A percentile compares a stretch with the other conserved stretches of the same genome.
These are phyloP conservation scores for Iselma pallidipennis DNA, from an alignment of 2,888 invertebrate genomes.

Conservation along the genomic window DNA sequence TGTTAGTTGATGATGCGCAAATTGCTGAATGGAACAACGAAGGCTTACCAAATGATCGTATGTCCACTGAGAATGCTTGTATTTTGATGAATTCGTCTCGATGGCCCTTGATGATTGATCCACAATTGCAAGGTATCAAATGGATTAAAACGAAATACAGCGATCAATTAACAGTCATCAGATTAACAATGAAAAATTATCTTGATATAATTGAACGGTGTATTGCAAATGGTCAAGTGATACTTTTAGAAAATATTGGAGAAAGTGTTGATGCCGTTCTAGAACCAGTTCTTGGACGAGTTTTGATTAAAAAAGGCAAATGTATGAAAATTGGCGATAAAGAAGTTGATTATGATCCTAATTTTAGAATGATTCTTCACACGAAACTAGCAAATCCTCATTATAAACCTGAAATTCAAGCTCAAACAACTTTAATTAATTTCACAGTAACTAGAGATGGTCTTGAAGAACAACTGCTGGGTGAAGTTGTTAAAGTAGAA, in stretches of 20 bases:
- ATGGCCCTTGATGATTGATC: constrained; percentile 96
- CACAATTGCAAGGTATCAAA: constrained; percentile 84
- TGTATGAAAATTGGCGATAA: constrained; percentile 85
- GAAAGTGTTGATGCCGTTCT: constrained; percentile 89
- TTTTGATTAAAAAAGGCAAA: constrained; percentile 86
- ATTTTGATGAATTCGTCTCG: constrained; percentile 87
- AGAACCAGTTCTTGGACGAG: constrained; percentile 85
- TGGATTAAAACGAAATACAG: constrained; percentile 94
- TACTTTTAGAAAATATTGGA: constrained; percentile 87
- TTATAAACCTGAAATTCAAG: constrained; percentile 96
- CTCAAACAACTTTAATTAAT: constrained; percentile 93
- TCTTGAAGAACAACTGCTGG: constrained; percentile 89
- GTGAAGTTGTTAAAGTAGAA: constrained; percentile 92
- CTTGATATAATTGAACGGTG: constrained; percentile 77
- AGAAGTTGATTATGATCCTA: constrained; percentile 85
- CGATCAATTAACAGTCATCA: constrained; percentile 70
- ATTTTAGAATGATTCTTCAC: constrained; percentile 83
- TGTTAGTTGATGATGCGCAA: constrained; percentile 90
- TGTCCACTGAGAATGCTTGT: constrained; percentile 94
- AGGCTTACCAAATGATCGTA: constrained; percentile 86
- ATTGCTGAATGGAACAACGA: constrained; percentile 95
- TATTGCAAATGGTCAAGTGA: constrained; percentile 69
- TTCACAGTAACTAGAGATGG: constrained; percentile 93
- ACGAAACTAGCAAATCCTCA: constrained; percentile 95
- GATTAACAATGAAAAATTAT: constrained; percentile 81